Conservation (phyloP, 2,113 vertebrate species). For the Poeciliopsis retropinna region DNA sequence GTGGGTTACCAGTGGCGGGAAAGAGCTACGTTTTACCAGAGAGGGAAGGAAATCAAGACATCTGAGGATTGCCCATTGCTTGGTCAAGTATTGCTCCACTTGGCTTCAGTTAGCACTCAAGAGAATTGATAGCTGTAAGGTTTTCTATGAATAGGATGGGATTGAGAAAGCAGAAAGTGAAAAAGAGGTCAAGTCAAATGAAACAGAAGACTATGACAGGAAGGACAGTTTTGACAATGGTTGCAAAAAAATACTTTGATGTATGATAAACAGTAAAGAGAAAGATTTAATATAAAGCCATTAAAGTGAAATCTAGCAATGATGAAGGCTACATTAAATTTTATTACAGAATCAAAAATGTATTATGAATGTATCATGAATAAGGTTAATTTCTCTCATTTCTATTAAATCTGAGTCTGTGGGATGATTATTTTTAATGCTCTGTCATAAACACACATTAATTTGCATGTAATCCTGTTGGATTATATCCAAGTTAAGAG, state of each 20-base stretch:
- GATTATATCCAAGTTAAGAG: background rate
- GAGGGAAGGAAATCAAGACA: slow-evolving; percentile 7
- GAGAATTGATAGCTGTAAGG: background rate
- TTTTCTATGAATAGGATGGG: background rate
- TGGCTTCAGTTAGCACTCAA: background rate
- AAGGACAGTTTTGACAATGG: background rate
- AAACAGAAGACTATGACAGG: background rate
- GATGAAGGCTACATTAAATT: too few species aligned
- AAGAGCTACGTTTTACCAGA: slow-evolving; percentile 6
- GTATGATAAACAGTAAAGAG: background rate
- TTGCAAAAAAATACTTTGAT: background rate
- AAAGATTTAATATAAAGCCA: background rate
- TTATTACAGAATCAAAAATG: too few species aligned
- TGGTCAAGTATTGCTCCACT: slow-evolving; percentile 2
- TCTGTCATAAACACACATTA: background rate
- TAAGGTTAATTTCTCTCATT: too few species aligned
- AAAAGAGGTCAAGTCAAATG: background rate
- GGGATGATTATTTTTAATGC: too few species aligned
- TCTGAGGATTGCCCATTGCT: slow-evolving; percentile 22
- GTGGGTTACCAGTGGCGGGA: background rate
- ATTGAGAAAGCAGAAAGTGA: background rate
- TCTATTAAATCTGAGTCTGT: too few species aligned
- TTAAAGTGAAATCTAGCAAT: background rate
- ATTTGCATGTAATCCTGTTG: background rate
- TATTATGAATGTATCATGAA: too few species aligned